A percentile compares a stretch with the other conserved stretches of the same genome.
Evolutionary conservation across 2,797 vertebrate species (phyloP).

Genomic region (Myripristis jacobus): DNA sequence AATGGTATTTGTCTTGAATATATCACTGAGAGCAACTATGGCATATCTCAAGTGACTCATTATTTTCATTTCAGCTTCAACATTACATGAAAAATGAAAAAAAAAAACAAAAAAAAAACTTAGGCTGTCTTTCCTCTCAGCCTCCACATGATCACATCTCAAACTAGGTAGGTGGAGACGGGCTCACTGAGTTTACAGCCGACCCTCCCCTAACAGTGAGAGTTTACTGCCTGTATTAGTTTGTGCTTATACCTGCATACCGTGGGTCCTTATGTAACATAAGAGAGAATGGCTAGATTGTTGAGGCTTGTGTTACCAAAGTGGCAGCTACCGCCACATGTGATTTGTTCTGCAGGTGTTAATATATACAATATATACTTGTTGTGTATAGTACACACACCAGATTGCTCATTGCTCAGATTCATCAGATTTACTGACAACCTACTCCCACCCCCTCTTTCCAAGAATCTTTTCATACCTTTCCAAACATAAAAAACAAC

Average conservation of each 20-base stretch:
- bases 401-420: not conserved
- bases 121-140: constrained; percentile 43
- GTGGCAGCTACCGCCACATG: too few relatives aligned
- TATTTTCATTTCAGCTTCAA: not conserved
- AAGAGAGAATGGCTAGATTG: not conserved
- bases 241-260: not conserved
- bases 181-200: constrained; percentile 25
- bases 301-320: not conserved
- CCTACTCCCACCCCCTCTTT: not conserved
- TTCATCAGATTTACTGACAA: not conserved
- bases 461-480: constrained; percentile 9
- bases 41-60: not conserved
- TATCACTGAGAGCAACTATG: not conserved
- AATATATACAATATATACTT: too few relatives aligned
- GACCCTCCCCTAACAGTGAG: not conserved
- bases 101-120: constrained; percentile 1
- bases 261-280: not conserved
- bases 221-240: not conserved
- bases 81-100: constrained; percentile 6
- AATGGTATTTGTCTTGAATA: not conserved
- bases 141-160: constrained; percentile 30
- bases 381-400: not conserved
- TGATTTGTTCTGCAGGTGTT: not conserved
- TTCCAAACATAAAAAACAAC: constrained; percentile 17
- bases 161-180: constrained; percentile 15